Conservation (phyloP, 2,113 vertebrate genomes). For the Gambusia affinis region DNA sequence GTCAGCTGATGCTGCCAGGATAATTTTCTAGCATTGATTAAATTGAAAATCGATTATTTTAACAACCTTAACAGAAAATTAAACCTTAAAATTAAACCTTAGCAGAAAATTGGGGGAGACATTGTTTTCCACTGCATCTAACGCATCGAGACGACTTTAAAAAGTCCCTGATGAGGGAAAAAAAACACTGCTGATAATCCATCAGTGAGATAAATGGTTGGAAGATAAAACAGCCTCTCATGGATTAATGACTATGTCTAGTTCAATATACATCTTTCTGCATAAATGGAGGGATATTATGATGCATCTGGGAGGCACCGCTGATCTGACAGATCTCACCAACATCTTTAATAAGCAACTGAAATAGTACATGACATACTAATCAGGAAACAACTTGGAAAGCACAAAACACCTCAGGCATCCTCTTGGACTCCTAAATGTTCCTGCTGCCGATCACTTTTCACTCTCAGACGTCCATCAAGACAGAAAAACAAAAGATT, state of each 20-base stretch:
- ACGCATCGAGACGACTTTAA: not conserved
- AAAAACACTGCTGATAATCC: not conserved
- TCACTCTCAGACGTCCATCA: not conserved
- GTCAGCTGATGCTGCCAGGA: too few relatives aligned
- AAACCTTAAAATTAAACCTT: too few relatives aligned
- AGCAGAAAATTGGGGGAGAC: too few relatives aligned
- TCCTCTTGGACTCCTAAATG: not conserved
- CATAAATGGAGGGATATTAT: not conserved
- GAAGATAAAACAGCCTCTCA: not conserved
- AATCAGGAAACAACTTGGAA: slow-evolving; percentile 2
- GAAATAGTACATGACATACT: not conserved
- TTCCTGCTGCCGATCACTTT: not conserved
- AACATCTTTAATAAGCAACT: not conserved
- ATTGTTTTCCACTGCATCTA: not conserved
- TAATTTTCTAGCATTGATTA: too few relatives aligned
- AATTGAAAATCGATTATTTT: too few relatives aligned
- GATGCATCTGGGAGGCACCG: not conserved
- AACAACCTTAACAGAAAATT: too few relatives aligned
- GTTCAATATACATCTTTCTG: not conserved
- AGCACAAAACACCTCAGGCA: not conserved
- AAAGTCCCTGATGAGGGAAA: slow-evolving; percentile 1
- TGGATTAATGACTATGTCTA: slow-evolving; percentile 1
- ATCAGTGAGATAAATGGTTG: not conserved
- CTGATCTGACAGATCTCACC: not conserved
- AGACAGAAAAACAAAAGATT: not conserved